phyloP scores from a whole-genome alignment of 2,888 invertebrate genomes.

The Reticulitermes lucifugus region DNA sequence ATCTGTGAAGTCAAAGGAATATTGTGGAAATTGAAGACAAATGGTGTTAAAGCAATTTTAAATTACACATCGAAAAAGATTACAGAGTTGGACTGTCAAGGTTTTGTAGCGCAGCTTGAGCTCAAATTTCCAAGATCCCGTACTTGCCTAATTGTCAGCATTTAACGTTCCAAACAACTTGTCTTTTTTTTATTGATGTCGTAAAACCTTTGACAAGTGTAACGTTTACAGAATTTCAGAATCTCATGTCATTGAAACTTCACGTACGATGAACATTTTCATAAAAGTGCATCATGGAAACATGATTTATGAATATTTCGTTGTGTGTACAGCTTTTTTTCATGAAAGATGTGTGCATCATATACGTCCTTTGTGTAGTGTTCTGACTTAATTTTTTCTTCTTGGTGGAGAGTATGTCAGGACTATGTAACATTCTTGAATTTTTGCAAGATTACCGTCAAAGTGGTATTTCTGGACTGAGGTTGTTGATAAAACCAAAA shows the following conservation, averaged over 20 bases:
- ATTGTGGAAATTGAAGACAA: not conserved
- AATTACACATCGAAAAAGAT: not conserved
- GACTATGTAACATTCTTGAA: conserved; percentile 1
- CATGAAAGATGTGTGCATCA: not conserved
- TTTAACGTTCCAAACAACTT: conserved; percentile 10
- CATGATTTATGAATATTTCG: not conserved
- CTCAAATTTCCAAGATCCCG: not conserved
- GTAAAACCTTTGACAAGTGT: not conserved
- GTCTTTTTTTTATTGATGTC: conserved; percentile 24
- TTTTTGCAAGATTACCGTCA: not conserved
- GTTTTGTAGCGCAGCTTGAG: not conserved
- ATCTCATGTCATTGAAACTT: conserved; percentile 2
- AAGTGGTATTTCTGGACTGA: conserved; percentile 4
- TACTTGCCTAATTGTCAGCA: not conserved
- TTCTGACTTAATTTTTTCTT: not conserved
- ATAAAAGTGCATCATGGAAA: not conserved
- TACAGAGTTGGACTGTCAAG: not conserved
- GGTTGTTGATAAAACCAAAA: not conserved
- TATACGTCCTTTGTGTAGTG: conserved; percentile 4
- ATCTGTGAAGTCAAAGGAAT: not conserved
- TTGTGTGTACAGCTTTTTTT: not conserved
- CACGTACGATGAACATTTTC: not conserved
- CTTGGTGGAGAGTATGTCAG: not conserved
- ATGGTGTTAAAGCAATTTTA: not conserved
- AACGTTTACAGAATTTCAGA: conserved; percentile 10